Evolutionary conservation across 1,140 invertebrate genomes (phyloP).

Genomic region (Eriosoma lanigerum): DNA sequence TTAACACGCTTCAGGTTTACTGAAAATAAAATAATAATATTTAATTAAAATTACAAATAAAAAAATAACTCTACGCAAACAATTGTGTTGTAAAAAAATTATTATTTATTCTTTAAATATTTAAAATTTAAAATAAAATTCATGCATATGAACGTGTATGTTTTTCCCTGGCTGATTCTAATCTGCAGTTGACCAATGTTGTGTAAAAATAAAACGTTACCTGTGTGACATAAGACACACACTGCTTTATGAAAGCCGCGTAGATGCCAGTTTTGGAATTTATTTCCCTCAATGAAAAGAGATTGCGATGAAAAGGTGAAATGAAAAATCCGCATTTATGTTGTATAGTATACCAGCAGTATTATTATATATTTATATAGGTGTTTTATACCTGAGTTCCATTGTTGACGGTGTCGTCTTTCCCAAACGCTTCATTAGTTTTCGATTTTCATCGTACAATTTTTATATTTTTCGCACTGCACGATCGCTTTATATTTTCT

Average conservation of each 20-base stretch:
- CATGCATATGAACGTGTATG: too few relatives aligned
- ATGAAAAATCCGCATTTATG: neutral
- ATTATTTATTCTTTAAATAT: too few relatives aligned
- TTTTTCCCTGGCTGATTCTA: neutral
- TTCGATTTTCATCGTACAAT: neutral
- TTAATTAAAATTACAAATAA: too few relatives aligned
- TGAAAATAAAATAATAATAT: too few relatives aligned
- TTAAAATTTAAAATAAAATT: too few relatives aligned
- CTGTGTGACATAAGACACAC: neutral
- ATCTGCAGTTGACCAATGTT: neutral
- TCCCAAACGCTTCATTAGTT: conserved; percentile 21
- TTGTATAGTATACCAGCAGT: too few relatives aligned
- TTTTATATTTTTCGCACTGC: neutral
- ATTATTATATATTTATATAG: too few relatives aligned
- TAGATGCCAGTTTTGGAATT: neutral
- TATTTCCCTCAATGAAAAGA: neutral
- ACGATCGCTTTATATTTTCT: neutral
- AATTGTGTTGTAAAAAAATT: too few relatives aligned
- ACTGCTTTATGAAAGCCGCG: neutral
- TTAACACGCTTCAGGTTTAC: too few relatives aligned
- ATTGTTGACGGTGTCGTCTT: conserved; percentile 19
- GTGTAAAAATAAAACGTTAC: neutral
- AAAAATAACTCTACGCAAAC: too few relatives aligned
- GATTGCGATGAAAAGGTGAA: neutral
- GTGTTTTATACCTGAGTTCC: neutral